These are phyloP conservation scores for Morone chrysops DNA, from an alignment of 2,113 vertebrate species.

Conservation along the genomic window DNA sequence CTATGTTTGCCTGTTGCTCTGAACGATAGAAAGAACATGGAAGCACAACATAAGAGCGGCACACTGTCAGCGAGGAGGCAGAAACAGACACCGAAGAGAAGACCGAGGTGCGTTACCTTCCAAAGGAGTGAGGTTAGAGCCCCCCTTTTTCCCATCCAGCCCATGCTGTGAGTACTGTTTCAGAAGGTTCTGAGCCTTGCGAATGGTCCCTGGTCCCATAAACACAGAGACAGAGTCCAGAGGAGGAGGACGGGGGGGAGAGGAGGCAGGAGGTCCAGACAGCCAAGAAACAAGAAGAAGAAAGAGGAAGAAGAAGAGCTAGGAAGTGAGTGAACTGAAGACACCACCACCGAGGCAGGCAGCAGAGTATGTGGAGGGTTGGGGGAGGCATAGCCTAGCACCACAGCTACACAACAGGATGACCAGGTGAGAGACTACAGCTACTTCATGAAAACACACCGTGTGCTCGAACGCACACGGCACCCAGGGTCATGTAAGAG, in stretches of 20 bases:
- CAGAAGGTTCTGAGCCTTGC: conserved; percentile 99
- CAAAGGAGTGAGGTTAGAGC: conserved; percentile 98
- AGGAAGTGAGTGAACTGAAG: conserved; percentile 87
- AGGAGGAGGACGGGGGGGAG: conserved; percentile 9
- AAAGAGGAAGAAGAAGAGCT: conserved; percentile 87
- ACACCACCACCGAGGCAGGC: conserved; percentile 81
- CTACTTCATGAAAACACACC: conserved; percentile 40
- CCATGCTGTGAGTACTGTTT: conserved; percentile 99
- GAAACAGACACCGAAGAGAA: conserved; percentile 55
- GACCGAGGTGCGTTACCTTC: conserved; percentile 92
- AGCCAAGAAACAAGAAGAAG: conserved; percentile 76
- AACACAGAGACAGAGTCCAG: conserved; percentile 80
- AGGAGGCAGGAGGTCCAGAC: conserved; percentile 76
- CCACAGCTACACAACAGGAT: conserved; percentile 49
- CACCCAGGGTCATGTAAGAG: conserved; percentile 57
- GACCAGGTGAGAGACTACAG: conserved; percentile 43
- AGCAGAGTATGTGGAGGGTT: conserved; percentile 24
- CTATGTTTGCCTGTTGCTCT: conserved; percentile 43
- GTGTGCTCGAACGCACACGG: conserved; percentile 31
- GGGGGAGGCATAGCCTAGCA: conserved; percentile 50
- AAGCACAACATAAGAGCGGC: conserved; percentile 5
- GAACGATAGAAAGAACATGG: conserved; percentile 12
- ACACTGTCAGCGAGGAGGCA: conserved; percentile 56
- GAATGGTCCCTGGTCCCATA: conserved; percentile 98
- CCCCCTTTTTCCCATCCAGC: conserved; percentile 99